A percentile compares a stretch with the other conserved stretches of the same genome.
These are phyloP conservation scores for Genyomyrus donnyi DNA, from an alignment of 2,113 vertebrate genomes.

Conservation along the genomic window DNA sequence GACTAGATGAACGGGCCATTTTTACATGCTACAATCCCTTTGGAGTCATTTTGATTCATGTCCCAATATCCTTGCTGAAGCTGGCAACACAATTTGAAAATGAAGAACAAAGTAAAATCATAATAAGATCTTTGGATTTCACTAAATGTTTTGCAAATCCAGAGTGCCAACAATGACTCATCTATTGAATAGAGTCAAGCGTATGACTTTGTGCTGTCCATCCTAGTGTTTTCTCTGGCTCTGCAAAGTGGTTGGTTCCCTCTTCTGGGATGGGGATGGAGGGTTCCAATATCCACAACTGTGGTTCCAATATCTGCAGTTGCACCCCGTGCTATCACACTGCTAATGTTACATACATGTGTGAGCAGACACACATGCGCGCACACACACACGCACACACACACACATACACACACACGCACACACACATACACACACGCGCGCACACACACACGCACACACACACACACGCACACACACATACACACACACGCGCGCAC, in stretches of 20 bases:
- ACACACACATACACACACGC: no score
- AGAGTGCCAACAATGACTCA: neutral
- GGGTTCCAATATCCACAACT: neutral
- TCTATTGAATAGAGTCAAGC: neutral
- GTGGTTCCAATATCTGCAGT: neutral
- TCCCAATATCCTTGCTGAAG: neutral
- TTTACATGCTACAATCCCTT: neutral
- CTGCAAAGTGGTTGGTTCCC: neutral
- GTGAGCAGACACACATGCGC: neutral
- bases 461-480: no score
- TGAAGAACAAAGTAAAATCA: neutral
- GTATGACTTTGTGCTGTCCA: neutral
- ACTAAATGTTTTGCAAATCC: neutral
- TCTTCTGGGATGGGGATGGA: neutral
- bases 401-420: no score
- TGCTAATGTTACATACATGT: neutral
- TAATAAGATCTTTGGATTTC: slow-evolving; percentile 1
- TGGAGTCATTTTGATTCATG: neutral
- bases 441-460: no score
- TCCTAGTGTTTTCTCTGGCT: slow-evolving; percentile 4
- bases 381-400: neutral
- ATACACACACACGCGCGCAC: no score
- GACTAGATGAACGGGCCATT: neutral
- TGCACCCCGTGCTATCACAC: neutral
- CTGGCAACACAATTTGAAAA: neutral